Evolutionary conservation across 2,888 invertebrate genomes (phyloP), one percentile per base, ranked within the genome.

Genomic region (Dexiosoma caninum): DNA sequence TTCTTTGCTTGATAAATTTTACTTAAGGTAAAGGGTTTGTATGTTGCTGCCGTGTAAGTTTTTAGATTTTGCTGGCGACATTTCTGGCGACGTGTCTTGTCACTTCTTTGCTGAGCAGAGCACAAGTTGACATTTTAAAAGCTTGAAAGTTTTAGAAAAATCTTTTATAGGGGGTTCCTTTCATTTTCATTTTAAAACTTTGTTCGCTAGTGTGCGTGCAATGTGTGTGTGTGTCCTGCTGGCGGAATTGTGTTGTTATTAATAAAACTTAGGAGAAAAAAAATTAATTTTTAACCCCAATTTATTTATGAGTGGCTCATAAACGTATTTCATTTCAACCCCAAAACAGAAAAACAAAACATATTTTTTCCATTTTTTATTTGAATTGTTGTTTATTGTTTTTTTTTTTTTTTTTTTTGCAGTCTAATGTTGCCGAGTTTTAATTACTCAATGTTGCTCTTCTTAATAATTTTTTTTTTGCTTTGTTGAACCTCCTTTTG

Each of bases 391-490:
- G 10, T 16, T 10, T 16, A 14, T 40, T 7, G 7, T 35, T 55
- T 37, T 55, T 19, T 14, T 4, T 32, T n/a, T 1, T 2, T 1
- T n/a, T 1, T 4, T 55, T 44, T 16, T 30, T 35, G 46, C 9
- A 42, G 35, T 23, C 42, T 57, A n/a, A 53, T 67, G 42, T 30
- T 57, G 51, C 62, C 19, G 44, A 78, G 53, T 81, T 81, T 81
- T 81, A 81, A 81, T 81, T 81, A 81, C 78, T 77, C 62, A 72
- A 67, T 77, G 75, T 79, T 80, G 64, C 66, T 66, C 21, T 60
- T 51, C 78, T 57, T 78, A 66, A 77, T 71, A 21, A 70, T 70
- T 64, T 71, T 60, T 42, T n/a, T n/a, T n/a, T n/a, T 67, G 1
- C 62, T 51, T 66, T 66, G 66, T 53, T 53, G 37, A 60, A 69